Evolutionary conservation across 2,888 invertebrate species (phyloP).

Genomic region (Catonia carolina): DNA sequence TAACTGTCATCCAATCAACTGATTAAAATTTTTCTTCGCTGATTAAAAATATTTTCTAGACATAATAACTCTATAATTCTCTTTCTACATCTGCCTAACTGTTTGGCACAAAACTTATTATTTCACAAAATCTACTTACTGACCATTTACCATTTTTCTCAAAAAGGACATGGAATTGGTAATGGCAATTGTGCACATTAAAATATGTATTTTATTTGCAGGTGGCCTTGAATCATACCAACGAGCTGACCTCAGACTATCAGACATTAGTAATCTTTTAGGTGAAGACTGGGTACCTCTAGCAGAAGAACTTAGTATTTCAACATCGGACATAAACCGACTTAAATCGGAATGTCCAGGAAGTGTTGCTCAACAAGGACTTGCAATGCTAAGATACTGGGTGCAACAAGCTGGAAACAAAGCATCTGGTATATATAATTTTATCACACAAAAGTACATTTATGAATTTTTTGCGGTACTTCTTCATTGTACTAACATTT

Average conservation of each 20-base stretch:
- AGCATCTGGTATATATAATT: conserved; percentile 38
- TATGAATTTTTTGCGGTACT: too few relatives aligned
- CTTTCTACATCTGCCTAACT: too few relatives aligned
- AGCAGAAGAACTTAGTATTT: conserved; percentile 63
- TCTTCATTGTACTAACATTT: too few relatives aligned
- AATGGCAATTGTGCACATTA: neutral
- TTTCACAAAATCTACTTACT: too few relatives aligned
- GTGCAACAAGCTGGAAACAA: conserved; percentile 50
- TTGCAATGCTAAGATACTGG: conserved; percentile 57
- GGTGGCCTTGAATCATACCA: conserved; percentile 26
- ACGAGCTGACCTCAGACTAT: conserved; percentile 37
- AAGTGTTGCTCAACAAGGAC: conserved; percentile 67
- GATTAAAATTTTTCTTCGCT: too few relatives aligned
- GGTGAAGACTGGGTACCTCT: conserved; percentile 64
- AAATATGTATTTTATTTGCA: conserved; percentile 11
- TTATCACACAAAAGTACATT: too few relatives aligned
- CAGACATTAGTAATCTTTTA: conserved; percentile 66
- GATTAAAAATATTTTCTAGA: too few relatives aligned
- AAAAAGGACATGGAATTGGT: too few relatives aligned
- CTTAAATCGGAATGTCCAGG: conserved; percentile 69
- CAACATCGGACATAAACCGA: conserved; percentile 63
- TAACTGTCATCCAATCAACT: too few relatives aligned
- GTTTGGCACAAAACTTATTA: too few relatives aligned
- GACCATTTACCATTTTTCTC: too few relatives aligned
- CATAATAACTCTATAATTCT: too few relatives aligned